Percentiles rank a stretch among this genome's conserved stretches.
These are phyloP conservation scores for Pinna nobilis DNA, from an alignment of 1,140 invertebrate species.

Conservation along the genomic window DNA sequence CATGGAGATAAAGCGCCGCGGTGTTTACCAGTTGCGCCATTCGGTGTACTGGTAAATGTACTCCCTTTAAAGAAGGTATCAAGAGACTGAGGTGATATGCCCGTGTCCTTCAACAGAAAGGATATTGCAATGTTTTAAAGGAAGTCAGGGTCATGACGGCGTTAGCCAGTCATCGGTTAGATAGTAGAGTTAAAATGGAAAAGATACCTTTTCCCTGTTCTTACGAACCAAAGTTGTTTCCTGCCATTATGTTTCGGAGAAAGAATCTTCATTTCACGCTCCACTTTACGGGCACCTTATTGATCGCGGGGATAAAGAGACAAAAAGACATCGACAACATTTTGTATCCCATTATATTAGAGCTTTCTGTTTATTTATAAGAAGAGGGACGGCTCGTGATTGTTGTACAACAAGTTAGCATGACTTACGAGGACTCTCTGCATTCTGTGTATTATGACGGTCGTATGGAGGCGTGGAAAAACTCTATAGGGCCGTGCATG, in stretches of 20 bases:
- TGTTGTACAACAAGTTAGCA: not conserved
- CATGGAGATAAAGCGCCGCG: not conserved
- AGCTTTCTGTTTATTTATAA: conserved; percentile 5
- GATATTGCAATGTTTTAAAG: not conserved
- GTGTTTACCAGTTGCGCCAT: conserved; percentile 20
- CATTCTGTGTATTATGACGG: conserved; percentile 34
- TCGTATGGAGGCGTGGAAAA: conserved; percentile 32
- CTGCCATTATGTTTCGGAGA: conserved; percentile 9
- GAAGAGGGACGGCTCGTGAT: not conserved
- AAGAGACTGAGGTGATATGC: conserved; percentile 28
- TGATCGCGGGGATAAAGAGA: conserved; percentile 18
- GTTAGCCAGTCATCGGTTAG: conserved; percentile 10
- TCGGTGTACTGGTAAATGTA: conserved; percentile 20
- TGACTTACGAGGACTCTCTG: conserved; percentile 13
- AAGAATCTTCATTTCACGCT: conserved; percentile 3
- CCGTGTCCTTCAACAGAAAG: conserved; percentile 14
- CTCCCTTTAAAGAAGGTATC: conserved; percentile 1
- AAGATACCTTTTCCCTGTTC: not conserved
- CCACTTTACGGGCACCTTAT: conserved; percentile 8
- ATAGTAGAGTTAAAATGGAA: not conserved
- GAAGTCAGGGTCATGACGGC: conserved; percentile 20
- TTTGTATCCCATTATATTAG: conserved; percentile 3
- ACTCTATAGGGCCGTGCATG: conserved; percentile 26
- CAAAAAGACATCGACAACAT: not conserved
- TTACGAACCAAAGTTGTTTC: conserved; percentile 28